phyloP scores from a whole-genome alignment of 1,140 invertebrate genomes.

The Eupeodes corollae region DNA sequence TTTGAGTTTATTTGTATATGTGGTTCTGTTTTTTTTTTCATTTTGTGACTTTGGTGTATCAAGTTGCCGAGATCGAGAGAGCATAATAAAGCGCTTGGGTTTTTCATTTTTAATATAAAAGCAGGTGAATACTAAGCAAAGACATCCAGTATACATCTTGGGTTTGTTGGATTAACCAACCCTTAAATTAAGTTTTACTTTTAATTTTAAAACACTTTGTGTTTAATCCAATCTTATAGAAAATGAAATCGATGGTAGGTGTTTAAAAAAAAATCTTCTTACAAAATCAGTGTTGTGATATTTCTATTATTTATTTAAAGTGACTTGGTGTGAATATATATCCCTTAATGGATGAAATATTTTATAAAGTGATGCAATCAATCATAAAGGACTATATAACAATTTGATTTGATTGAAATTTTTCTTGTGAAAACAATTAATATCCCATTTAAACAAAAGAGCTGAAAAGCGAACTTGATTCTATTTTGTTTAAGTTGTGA shows the following conservation, averaged over 20 bases:
- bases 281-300: neutral
- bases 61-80: too few relatives aligned
- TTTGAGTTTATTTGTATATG: neutral
- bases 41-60: neutral
- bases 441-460: too few relatives aligned
- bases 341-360: too few relatives aligned
- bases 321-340: neutral
- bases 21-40: neutral
- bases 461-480: too few relatives aligned
- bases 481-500: too few relatives aligned
- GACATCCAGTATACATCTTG: neutral
- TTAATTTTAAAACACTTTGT: neutral
- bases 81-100: too few relatives aligned
- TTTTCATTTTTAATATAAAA: neutral
- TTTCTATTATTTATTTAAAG: too few relatives aligned
- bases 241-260: slow-evolving; percentile 14
- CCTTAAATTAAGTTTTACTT: neutral
- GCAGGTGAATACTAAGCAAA: neutral
- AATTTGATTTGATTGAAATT: too few relatives aligned
- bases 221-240: neutral
- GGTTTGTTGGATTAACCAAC: neutral
- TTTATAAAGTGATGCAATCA: too few relatives aligned
- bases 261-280: neutral
- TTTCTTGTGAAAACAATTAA: too few relatives aligned
- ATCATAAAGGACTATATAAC: too few relatives aligned